Conservation (phyloP, 2,888 invertebrate species). For the Phortica okadai region DNA sequence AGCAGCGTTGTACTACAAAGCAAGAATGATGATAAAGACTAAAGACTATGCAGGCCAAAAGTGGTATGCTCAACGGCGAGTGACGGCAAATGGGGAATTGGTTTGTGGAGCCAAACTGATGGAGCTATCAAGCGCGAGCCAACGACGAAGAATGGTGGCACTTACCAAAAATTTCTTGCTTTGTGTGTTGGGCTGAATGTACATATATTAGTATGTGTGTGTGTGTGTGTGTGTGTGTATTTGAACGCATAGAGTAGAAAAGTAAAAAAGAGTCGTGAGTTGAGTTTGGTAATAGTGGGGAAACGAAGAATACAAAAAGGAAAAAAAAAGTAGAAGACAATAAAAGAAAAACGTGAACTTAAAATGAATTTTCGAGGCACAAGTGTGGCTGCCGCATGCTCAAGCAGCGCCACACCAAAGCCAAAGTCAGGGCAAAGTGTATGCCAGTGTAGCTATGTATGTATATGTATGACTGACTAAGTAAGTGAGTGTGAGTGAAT, state of each 20-base stretch:
- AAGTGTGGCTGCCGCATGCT: conserved; percentile 25
- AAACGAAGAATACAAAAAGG: not conserved
- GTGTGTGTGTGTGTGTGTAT: not conserved
- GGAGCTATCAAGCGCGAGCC: not conserved
- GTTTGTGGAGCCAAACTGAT: not conserved
- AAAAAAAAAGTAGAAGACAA: not conserved
- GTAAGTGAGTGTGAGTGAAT: not conserved
- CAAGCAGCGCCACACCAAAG: conserved; percentile 11
- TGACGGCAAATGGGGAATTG: not conserved
- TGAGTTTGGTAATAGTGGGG: not conserved
- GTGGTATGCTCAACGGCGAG: too few species aligned
- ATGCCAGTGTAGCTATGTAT: not conserved
- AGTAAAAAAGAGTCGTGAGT: not conserved
- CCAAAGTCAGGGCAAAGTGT: not conserved
- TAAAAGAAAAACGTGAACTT: conserved; percentile 4
- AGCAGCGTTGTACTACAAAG: not conserved
- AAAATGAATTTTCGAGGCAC: conserved; percentile 25
- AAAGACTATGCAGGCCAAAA: not conserved
- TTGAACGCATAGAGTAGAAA: not conserved
- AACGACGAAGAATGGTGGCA: conserved; percentile 22
- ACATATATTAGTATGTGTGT: not conserved
- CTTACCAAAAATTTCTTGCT: conserved; percentile 22
- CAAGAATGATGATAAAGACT: conserved; percentile 2
- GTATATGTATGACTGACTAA: not conserved
- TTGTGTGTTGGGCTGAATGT: not conserved